Evolutionary conservation across 2,797 vertebrate species (phyloP).

Genomic region (Lacerta bilineata): DNA sequence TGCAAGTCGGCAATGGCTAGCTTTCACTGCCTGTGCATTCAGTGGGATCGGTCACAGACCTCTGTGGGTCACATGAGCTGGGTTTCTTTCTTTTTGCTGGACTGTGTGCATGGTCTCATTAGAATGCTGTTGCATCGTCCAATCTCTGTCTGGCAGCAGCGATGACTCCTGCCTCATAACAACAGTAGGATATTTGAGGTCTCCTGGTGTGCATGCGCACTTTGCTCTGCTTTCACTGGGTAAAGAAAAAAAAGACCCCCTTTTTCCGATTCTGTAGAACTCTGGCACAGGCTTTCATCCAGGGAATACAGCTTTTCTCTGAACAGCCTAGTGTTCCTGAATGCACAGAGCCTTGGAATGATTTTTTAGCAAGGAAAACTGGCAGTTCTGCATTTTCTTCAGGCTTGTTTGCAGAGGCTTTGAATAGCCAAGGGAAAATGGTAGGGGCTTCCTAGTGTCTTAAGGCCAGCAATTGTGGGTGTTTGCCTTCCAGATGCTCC

Average conservation of each 20-base stretch:
- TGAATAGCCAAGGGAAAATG: not conserved
- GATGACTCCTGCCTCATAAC: not conserved
- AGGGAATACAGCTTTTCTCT: slow-evolving; percentile 32
- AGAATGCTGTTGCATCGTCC: slow-evolving; percentile 12
- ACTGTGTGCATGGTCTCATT: slow-evolving; percentile 22
- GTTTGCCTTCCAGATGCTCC: not conserved
- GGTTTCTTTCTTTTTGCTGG: not conserved
- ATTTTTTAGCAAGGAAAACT: not conserved
- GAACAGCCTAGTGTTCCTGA: not conserved
- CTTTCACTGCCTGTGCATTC: not conserved
- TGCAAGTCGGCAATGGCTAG: not conserved
- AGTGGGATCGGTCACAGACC: not conserved
- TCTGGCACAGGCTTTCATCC: slow-evolving; percentile 23
- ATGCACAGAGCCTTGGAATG: not conserved
- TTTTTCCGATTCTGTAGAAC: slow-evolving; percentile 26
- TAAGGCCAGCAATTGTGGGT: not conserved
- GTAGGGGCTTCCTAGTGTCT: not conserved
- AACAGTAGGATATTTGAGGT: not conserved
- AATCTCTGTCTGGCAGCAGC: not conserved
- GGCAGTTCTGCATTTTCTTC: not conserved
- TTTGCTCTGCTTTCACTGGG: not conserved
- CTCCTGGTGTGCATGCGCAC: slow-evolving; percentile 18
- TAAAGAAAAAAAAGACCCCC: not conserved
- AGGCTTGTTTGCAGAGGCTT: not conserved
- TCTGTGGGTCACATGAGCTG: not conserved